Conservation (phyloP, 2,113 vertebrate species). For the Argyrosomus japonicus region DNA sequence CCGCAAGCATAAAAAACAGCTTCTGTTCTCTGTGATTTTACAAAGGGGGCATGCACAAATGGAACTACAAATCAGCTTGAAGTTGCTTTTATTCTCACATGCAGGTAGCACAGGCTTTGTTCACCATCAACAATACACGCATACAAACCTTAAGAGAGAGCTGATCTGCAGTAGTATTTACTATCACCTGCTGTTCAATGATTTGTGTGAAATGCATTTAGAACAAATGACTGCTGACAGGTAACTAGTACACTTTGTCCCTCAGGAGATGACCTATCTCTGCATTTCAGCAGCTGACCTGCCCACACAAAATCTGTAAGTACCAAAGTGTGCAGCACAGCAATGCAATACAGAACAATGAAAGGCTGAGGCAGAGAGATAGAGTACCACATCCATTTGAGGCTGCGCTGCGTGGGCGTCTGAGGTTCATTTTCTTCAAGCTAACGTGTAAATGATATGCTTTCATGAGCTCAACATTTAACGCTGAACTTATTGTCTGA, state of each 20-base stretch:
- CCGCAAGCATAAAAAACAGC: not conserved
- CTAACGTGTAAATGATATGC: slow-evolving; percentile 64
- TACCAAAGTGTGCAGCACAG: slow-evolving; percentile 64
- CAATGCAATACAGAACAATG: slow-evolving; percentile 47
- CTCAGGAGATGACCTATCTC: slow-evolving; percentile 95
- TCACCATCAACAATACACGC: not conserved
- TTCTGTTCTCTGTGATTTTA: not conserved
- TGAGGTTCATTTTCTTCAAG: slow-evolving; percentile 59
- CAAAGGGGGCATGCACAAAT: not conserved
- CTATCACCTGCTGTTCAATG: slow-evolving; percentile 7
- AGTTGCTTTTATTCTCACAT: not conserved
- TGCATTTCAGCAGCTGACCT: slow-evolving; percentile 95
- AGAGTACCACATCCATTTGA: slow-evolving; percentile 49
- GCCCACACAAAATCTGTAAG: slow-evolving; percentile 96
- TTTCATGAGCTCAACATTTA: slow-evolving; percentile 46
- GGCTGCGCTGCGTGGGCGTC: slow-evolving; percentile 59
- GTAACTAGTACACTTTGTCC: slow-evolving; percentile 60
- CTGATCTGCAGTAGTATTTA: not conserved
- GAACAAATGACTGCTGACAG: slow-evolving; percentile 26
- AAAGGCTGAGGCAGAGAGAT: slow-evolving; percentile 30
- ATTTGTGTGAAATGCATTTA: slow-evolving; percentile 24
- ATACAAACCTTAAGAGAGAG: not conserved
- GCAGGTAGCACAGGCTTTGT: not conserved
- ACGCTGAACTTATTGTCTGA: slow-evolving; percentile 30
- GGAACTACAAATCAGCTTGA: not conserved